Evolutionary conservation across 2,888 invertebrate species (phyloP).

Genomic region (Drosophila putrida): DNA sequence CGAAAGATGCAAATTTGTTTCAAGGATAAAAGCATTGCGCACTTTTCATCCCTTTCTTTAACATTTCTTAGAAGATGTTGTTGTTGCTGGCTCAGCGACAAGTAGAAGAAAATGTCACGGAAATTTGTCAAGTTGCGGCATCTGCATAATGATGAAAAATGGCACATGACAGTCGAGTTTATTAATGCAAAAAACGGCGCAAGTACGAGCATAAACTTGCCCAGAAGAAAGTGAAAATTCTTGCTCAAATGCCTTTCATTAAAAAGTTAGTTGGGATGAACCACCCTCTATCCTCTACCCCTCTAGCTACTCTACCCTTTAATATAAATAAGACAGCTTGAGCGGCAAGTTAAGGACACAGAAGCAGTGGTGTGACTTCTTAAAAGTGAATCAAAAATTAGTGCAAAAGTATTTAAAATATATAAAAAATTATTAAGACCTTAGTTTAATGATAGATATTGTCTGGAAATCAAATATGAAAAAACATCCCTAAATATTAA

Average conservation of each 20-base stretch:
- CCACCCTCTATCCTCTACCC: not conserved
- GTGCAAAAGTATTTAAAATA: too few relatives aligned
- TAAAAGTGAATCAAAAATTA: not conserved
- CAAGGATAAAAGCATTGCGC: slow-evolving; percentile 66
- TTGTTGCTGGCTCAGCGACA: slow-evolving; percentile 21
- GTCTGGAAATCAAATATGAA: too few relatives aligned
- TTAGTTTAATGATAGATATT: too few relatives aligned
- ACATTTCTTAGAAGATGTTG: slow-evolving; percentile 17
- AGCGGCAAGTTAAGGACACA: not conserved
- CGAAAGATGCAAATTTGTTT: slow-evolving; percentile 63
- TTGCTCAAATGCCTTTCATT: slow-evolving; percentile 34
- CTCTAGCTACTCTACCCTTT: not conserved
- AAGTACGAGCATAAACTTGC: slow-evolving; percentile 23
- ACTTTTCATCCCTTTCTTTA: slow-evolving; percentile 9
- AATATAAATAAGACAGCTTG: slow-evolving; percentile 23
- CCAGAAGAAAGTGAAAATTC: slow-evolving; percentile 44
- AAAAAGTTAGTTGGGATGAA: slow-evolving; percentile 30
- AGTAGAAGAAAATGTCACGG: slow-evolving; percentile 56
- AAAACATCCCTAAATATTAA: not conserved
- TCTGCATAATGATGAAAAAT: slow-evolving; percentile 63
- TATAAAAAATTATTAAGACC: too few relatives aligned
- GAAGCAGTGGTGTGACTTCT: not conserved
- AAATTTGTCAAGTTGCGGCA: slow-evolving; percentile 73
- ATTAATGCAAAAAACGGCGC: slow-evolving; percentile 46
- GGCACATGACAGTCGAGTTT: slow-evolving; percentile 54